Percentiles rank a stretch among this genome's conserved stretches.
Conservation (phyloP, 2,888 invertebrate species). For the Epistrophella euchroma region DNA sequence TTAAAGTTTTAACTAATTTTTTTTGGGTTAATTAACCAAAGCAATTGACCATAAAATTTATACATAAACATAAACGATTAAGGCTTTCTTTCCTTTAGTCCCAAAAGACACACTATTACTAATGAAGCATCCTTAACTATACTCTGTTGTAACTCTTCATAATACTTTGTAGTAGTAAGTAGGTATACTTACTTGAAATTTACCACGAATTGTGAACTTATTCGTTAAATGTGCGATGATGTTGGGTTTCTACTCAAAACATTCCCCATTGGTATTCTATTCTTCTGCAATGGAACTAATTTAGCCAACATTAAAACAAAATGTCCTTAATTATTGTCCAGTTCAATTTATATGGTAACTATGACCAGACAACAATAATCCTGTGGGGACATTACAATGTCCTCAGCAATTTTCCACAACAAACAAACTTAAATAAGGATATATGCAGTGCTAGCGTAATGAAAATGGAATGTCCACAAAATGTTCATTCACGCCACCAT, state of each 20-base stretch:
- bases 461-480: slow-evolving; percentile 38
- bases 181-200: slow-evolving; percentile 3
- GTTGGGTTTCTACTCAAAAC: neutral
- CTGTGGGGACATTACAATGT: slow-evolving; percentile 54
- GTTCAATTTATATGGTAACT: slow-evolving; percentile 68
- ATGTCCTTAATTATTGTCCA: slow-evolving; percentile 70
- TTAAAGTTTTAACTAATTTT: neutral
- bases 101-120: slow-evolving; percentile 2
- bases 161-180: neutral
- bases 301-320: slow-evolving; percentile 62
- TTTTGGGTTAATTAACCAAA: neutral
- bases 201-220: neutral
- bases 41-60: neutral
- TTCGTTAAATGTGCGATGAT: neutral
- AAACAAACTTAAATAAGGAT: slow-evolving; percentile 42
- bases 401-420: slow-evolving; percentile 48
- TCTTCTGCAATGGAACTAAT: slow-evolving; percentile 55
- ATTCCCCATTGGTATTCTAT: neutral
- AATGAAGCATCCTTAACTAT: slow-evolving; percentile 6
- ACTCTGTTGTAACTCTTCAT: neutral
- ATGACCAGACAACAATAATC: slow-evolving; percentile 55
- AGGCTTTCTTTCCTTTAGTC: neutral
- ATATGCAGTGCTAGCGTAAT: neutral
- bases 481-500: slow-evolving; percentile 2
- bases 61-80: neutral